Conservation (phyloP, 2,797 vertebrate species). For the Eulemur rubriventer region DNA sequence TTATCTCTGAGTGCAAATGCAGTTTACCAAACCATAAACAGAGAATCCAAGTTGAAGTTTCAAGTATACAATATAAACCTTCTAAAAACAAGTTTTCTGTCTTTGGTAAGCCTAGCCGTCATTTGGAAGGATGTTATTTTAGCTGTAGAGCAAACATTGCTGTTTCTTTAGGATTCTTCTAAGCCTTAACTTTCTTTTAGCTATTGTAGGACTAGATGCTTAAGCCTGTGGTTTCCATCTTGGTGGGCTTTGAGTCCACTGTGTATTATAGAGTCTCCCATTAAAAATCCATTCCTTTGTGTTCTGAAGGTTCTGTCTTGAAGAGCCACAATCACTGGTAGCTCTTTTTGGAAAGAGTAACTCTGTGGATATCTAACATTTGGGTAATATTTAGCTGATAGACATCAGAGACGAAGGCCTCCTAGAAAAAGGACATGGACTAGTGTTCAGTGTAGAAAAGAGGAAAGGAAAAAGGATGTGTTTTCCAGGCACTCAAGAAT, state of each 20-base stretch:
- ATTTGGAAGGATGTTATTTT: background rate
- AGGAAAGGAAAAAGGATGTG: background rate
- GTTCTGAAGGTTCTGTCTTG: background rate
- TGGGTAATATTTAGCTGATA: background rate
- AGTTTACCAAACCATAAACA: background rate
- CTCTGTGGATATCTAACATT: background rate
- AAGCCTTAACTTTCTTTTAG: background rate
- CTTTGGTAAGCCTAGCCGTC: background rate
- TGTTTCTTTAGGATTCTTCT: background rate
- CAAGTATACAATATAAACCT: background rate
- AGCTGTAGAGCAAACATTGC: background rate
- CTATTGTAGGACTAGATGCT: background rate
- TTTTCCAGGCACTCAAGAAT: background rate
- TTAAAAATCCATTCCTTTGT: background rate
- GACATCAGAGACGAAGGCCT: background rate
- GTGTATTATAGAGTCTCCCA: background rate
- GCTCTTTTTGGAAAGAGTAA: background rate
- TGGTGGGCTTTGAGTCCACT: background rate
- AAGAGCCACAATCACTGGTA: background rate
- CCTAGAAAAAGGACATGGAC: background rate
- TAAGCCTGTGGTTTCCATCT: background rate
- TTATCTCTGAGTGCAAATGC: background rate
- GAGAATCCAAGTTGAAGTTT: background rate
- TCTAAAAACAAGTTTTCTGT: background rate
- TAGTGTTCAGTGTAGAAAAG: background rate